Conservation (phyloP, 2,888 invertebrate genomes). For the Acanthopleura granulata region DNA sequence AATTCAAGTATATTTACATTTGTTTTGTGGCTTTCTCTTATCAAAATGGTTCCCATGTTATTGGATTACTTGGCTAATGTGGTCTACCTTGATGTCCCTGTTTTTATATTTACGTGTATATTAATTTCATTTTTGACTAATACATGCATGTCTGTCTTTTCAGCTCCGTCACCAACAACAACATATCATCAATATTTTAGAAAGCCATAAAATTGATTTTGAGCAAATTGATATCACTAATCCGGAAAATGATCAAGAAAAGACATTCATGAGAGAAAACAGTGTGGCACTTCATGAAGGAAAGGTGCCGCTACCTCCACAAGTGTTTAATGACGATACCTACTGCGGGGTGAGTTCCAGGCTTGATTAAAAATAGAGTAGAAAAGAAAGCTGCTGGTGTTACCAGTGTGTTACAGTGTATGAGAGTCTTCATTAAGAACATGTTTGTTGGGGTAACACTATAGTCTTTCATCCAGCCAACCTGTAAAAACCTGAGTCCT, state of each 20-base stretch:
- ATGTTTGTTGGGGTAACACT: too few relatives aligned
- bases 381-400: neutral
- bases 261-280: conserved; percentile 93
- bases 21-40: too few relatives aligned
- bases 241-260: conserved; percentile 88
- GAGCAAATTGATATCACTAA: conserved; percentile 95
- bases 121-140: too few relatives aligned
- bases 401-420: too few relatives aligned
- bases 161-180: conserved; percentile 97
- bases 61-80: too few relatives aligned
- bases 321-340: conserved; percentile 91
- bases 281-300: conserved; percentile 60
- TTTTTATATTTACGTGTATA: too few relatives aligned
- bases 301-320: conserved; percentile 78
- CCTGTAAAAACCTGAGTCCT: too few relatives aligned
- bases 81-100: too few relatives aligned
- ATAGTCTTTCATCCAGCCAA: too few relatives aligned
- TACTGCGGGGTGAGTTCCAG: conserved; percentile 87
- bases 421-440: too few relatives aligned
- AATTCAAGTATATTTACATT: too few relatives aligned
- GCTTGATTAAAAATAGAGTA: neutral
- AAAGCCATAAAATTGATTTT: conserved; percentile 90
- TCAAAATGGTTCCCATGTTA: too few relatives aligned
- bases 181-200: conserved; percentile 91
- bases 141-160: conserved; percentile 20